Evolutionary conservation across 2,797 vertebrate genomes (phyloP), one percentile per base, ranked within the genome.

Genomic region (Oryzias dopingdopingensis): DNA sequence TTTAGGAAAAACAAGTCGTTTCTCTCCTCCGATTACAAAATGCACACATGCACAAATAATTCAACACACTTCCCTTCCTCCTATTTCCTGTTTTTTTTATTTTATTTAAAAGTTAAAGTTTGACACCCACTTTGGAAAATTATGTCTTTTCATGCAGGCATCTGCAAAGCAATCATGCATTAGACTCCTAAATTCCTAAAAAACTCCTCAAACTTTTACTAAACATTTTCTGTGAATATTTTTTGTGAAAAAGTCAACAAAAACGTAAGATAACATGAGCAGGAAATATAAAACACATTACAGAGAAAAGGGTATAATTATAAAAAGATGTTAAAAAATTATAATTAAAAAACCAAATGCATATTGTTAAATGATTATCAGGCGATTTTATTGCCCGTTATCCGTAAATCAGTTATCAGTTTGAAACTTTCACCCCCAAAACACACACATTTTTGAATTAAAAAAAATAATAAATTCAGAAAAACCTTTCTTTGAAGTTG

Each of bases 1-100:
- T 83, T 83, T 67, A 87, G 86, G 75, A 79, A 88, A 87, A 86
- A 88, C 80, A 86, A 73, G 76, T 70, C 67, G 63, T 47, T 18
- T 58, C 56, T 64, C 67, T 59, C 56, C 65, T 22, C 57, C 69
- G 15, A 26, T 61, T 48, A 52, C 64, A 65, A 41, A 50, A 65
- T 47, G 52, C 41, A 56, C 56, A 64, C 50, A 49, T 13, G 47
- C 20, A 42, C 50, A 44, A 65, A 50, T 17, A 81, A 56, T 5
- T 10, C 10, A 44, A n/a, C 42, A 44, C 18, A 18, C 18, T 81
- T 85, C 70, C 32, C 32, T 37, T 37, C 32, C 32, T 37, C 10
- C 32, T 37, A 37, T 4, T 37, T 37, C 32, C 32, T 29, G 26
- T 29, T 29, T 29, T 77, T 67, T 65, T 73, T 14, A 14, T 66